Conservation (phyloP, 2,797 vertebrate species). For the Thalassophryne amazonica region DNA sequence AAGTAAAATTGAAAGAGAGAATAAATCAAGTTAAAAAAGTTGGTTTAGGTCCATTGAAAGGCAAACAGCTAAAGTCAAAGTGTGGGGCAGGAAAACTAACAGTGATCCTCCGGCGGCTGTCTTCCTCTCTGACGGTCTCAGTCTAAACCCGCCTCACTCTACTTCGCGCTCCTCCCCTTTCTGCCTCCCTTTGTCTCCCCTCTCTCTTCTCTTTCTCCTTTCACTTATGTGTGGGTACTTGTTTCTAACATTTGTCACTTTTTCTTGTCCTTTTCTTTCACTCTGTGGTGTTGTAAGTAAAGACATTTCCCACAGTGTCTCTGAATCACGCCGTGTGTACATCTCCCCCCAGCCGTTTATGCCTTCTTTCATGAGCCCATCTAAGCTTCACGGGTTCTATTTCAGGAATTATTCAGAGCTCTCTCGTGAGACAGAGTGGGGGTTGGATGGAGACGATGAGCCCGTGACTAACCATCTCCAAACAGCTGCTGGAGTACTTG, state of each 20-base stretch:
- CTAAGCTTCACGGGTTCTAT: conserved; percentile 48
- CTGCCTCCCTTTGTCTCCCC: not conserved
- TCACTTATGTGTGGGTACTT: conserved; percentile 12
- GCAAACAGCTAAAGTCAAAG: too few species aligned
- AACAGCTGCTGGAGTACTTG: conserved; percentile 64
- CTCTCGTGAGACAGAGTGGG: conserved; percentile 30
- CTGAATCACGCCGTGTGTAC: conserved; percentile 36
- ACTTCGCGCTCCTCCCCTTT: not conserved
- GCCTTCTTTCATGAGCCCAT: conserved; percentile 40
- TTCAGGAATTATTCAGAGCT: conserved; percentile 54
- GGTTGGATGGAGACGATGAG: not conserved
- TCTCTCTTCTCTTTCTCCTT: not conserved
- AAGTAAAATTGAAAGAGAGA: not conserved
- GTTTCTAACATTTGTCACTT: conserved; percentile 1
- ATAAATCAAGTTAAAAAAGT: not conserved
- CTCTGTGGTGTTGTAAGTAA: conserved; percentile 29
- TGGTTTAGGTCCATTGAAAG: too few species aligned
- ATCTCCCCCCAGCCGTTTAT: conserved; percentile 14
- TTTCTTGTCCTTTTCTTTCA: conserved; percentile 25
- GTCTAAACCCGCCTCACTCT: conserved; percentile 7
- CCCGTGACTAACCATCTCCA: conserved; percentile 52
- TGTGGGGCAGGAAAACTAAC: conserved; percentile 1
- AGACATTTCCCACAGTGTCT: conserved; percentile 27
- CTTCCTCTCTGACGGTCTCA: conserved; percentile 27
- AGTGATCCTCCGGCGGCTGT: conserved; percentile 21